Base-by-base conservation (phyloP, 2,113 vertebrate species). In the Notothenia coriiceps region DNA sequence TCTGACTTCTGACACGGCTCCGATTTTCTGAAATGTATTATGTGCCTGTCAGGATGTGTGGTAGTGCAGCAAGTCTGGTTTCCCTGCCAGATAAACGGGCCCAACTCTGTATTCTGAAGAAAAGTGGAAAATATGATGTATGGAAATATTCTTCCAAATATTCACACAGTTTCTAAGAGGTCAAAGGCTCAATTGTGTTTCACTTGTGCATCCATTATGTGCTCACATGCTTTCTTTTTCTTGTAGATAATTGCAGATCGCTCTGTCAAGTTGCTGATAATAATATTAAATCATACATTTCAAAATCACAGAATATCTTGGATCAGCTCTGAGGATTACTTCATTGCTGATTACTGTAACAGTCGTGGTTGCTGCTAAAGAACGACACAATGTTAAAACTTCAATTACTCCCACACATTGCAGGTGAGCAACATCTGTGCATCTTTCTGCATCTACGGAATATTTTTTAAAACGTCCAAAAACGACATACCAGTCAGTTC, bases 81-180 rank as follows among this genome's bases (percentile, higher is more conserved):
- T 81, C 77, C 72, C 75, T 85, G 82, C 86, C 87, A 87, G 76
- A 89, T 80, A 77, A 89, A 55, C 44, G 40, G 66, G 56, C 72
- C 67, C 47, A 10, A 43, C 72, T 74, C 57, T 57, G 55, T 59
- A 90, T 88, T 87, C 56, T 81, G 77, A 49, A 59, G 76, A 72
- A 84, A 80, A 87, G 75, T 70, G 85, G 89, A 93, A 91, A 91
- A 85, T 88, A 82, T 92, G 81, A 89, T 88, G 79, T 86, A 89
- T 88, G 87, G 83, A 92, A 67, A 88, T 83, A 68, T 47, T 88
- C 74, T 61, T 69, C 40, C 67, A 79, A 84, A 84, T 79, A 83
- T 75, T 88, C 76, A 73, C 47, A 52, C 65, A 79, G 63, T 63
- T 60, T 65, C 40, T 84, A 40, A 77, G 29, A 77, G 57, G 75